Percentiles rank a stretch among this genome's conserved stretches.
These are phyloP conservation scores for Heptranchias perlo DNA, from an alignment of 2,113 vertebrate species.

Conservation along the genomic window DNA sequence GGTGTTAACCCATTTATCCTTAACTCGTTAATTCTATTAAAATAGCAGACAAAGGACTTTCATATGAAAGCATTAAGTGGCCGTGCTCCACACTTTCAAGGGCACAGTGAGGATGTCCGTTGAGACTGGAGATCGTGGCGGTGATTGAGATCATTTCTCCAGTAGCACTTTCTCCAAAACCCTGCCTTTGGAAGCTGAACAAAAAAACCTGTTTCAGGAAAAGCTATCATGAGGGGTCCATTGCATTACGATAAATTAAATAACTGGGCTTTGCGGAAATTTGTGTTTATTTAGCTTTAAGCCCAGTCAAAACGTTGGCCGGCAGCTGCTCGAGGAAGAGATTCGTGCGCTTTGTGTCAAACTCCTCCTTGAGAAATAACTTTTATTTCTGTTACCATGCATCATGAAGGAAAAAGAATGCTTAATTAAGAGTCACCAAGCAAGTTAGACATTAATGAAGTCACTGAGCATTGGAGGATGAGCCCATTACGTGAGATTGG, in stretches of 20 bases:
- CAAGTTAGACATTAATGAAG: neutral
- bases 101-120: neutral
- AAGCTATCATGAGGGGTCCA: neutral
- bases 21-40: too few relatives aligned
- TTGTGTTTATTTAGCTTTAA: constrained; percentile 20
- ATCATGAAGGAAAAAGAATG: neutral
- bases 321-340: neutral
- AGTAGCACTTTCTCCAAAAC: neutral
- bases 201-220: neutral
- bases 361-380: neutral
- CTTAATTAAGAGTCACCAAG: neutral
- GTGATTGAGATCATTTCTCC: neutral
- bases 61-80: too few relatives aligned
- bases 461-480: neutral
- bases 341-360: neutral
- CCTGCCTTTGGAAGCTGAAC: neutral
- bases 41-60: too few relatives aligned
- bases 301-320: neutral
- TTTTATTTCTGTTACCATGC: neutral
- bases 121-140: neutral
- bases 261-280: constrained; percentile 2
- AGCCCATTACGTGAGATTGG: neutral
- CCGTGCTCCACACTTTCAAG: neutral
- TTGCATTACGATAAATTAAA: neutral
- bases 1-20: too few relatives aligned